Evolutionary conservation across 2,888 invertebrate species (phyloP).

Genomic region (Pocota personata): DNA sequence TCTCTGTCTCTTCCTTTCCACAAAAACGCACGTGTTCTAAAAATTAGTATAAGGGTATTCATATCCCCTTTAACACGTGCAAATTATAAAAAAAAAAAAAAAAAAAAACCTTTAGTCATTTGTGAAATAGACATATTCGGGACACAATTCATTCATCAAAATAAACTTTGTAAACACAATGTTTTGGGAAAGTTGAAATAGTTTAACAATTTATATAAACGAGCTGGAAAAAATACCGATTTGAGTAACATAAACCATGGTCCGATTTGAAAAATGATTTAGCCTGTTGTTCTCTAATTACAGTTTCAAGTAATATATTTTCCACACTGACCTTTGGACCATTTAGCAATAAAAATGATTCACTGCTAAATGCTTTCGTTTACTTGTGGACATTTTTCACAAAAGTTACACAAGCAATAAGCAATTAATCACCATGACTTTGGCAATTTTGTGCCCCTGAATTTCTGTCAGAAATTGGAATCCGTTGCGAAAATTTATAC

Average conservation of each 20-base stretch:
- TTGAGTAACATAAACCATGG: neutral
- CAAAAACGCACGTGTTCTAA: too few relatives aligned
- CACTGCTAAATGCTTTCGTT: constrained; percentile 26
- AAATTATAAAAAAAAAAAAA: too few relatives aligned
- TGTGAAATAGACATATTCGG: neutral
- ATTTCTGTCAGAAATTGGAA: neutral
- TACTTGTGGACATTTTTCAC: constrained; percentile 34
- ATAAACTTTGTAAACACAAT: neutral
- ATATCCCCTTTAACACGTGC: too few relatives aligned
- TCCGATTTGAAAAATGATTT: too few relatives aligned
- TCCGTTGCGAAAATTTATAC: neutral
- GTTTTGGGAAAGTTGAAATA: neutral
- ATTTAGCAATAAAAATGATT: constrained; percentile 39
- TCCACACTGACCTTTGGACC: neutral
- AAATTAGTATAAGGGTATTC: too few relatives aligned
- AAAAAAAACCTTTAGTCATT: too few relatives aligned
- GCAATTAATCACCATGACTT: constrained; percentile 13
- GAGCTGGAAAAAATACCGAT: neutral
- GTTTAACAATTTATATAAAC: neutral
- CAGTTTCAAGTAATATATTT: neutral
- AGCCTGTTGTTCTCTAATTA: neutral
- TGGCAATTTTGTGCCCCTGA: neutral
- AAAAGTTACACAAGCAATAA: constrained; percentile 18
- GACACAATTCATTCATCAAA: neutral
- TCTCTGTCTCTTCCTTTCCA: too few relatives aligned